phyloP scores from a whole-genome alignment of 1,140 invertebrate genomes.

The Aplysia californica region DNA sequence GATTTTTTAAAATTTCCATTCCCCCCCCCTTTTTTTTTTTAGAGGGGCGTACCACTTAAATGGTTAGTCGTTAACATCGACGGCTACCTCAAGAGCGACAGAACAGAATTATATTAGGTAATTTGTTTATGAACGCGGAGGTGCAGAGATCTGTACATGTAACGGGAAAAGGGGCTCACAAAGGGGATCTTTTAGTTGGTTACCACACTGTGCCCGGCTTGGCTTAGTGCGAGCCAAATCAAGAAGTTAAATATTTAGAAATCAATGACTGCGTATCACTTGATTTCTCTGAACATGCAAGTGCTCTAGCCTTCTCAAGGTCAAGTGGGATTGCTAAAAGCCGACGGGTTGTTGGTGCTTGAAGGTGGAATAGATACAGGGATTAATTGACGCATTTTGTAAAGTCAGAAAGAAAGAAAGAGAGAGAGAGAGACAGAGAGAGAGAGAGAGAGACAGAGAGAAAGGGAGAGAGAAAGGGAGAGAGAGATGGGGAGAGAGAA shows the following conservation, averaged over 20 bases:
- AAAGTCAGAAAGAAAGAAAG: background rate
- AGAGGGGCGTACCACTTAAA: too few relatives aligned
- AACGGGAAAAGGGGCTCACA: too few relatives aligned
- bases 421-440: conserved; percentile 10
- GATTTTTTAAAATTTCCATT: too few relatives aligned
- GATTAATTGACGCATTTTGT: background rate
- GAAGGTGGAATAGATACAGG: background rate
- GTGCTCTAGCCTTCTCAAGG: background rate
- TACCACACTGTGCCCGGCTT: too few relatives aligned
- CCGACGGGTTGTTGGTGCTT: background rate
- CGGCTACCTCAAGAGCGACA: too few relatives aligned
- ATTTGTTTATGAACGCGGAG: too few relatives aligned
- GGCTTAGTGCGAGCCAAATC: background rate
- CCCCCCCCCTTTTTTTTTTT: too few relatives aligned
- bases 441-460: conserved; percentile 17
- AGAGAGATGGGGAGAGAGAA: conserved; percentile 13
- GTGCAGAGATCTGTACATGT: too few relatives aligned
- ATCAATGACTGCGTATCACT: background rate
- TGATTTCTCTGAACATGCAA: background rate
- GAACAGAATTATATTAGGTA: too few relatives aligned
- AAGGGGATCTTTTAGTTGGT: too few relatives aligned
- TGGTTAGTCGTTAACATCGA: too few relatives aligned
- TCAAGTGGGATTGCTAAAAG: background rate
- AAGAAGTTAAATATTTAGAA: background rate
- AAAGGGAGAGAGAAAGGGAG: conserved; percentile 6